phyloP scores from a whole-genome alignment of 2,888 invertebrate genomes.

The Blastobasis lacticolella region DNA sequence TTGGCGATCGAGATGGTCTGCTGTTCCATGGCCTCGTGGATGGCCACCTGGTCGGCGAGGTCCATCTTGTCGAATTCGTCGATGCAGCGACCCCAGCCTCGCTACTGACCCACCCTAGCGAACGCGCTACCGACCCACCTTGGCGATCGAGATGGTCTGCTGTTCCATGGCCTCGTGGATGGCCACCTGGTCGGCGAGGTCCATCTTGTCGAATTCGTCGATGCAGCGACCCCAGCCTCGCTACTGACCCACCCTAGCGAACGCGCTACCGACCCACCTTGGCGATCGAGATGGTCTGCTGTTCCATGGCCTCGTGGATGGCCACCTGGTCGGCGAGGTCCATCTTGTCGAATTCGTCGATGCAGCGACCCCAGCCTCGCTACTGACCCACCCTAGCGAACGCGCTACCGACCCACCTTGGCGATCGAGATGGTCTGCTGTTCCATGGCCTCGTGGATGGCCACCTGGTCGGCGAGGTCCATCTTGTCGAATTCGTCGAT shows the following conservation, averaged over 20 bases:
- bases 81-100: constrained; percentile 90
- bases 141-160: constrained; percentile 98
- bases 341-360: constrained; percentile 99
- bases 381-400: too few relatives aligned
- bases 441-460: constrained; percentile 99
- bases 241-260: too few relatives aligned
- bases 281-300: constrained; percentile 98
- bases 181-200: constrained; percentile 96
- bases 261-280: constrained; percentile 74
- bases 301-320: constrained; percentile 99
- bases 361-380: constrained; percentile 87
- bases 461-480: constrained; percentile 97
- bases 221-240: constrained; percentile 90
- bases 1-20: constrained; percentile 99
- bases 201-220: constrained; percentile 99
- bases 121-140: constrained; percentile 65
- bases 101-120: too few relatives aligned
- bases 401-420: constrained; percentile 74
- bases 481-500: constrained; percentile 99
- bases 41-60: constrained; percentile 96
- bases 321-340: constrained; percentile 97
- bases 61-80: constrained; percentile 99
- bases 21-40: constrained; percentile 99
- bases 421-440: constrained; percentile 99
- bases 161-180: constrained; percentile 99